These are phyloP conservation scores for Osmoderma eremita DNA, from an alignment of 2,888 invertebrate species.

Conservation along the genomic window DNA sequence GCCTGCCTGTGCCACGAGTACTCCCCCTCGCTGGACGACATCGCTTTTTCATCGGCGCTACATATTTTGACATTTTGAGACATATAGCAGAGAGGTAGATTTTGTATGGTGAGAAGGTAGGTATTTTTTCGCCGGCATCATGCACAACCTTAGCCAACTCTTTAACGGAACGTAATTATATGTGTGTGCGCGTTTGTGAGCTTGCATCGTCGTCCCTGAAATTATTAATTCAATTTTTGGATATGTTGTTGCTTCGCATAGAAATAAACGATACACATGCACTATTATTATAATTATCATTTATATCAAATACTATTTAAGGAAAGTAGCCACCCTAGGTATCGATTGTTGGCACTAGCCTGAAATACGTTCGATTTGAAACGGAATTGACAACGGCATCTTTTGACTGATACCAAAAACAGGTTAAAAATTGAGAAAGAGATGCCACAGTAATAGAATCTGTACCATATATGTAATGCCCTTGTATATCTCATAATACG, in stretches of 20 bases:
- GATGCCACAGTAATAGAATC: too few relatives aligned
- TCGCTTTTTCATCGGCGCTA: constrained; percentile 38
- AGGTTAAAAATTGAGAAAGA: too few relatives aligned
- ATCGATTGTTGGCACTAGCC: too few relatives aligned
- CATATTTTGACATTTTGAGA: constrained; percentile 35
- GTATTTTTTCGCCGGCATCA: constrained; percentile 50
- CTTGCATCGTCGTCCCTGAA: constrained; percentile 26
- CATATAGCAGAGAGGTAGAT: constrained; percentile 33
- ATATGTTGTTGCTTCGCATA: neutral
- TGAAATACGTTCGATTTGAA: too few relatives aligned
- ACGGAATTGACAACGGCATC: too few relatives aligned
- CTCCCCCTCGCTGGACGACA: constrained; percentile 29
- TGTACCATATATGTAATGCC: too few relatives aligned
- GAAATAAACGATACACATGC: constrained; percentile 1
- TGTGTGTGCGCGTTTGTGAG: constrained; percentile 3
- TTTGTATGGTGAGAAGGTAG: neutral
- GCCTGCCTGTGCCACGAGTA: constrained; percentile 44
- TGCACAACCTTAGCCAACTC: constrained; percentile 53
- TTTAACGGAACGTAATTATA: constrained; percentile 49
- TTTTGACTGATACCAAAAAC: too few relatives aligned
- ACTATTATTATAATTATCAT: too few relatives aligned
- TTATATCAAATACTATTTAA: too few relatives aligned
- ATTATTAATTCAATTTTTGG: constrained; percentile 24
- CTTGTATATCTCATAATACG: too few relatives aligned
- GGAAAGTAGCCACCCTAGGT: too few relatives aligned